Evolutionary conservation across 2,888 invertebrate species (phyloP).

Genomic region (Drosophila falleni): DNA sequence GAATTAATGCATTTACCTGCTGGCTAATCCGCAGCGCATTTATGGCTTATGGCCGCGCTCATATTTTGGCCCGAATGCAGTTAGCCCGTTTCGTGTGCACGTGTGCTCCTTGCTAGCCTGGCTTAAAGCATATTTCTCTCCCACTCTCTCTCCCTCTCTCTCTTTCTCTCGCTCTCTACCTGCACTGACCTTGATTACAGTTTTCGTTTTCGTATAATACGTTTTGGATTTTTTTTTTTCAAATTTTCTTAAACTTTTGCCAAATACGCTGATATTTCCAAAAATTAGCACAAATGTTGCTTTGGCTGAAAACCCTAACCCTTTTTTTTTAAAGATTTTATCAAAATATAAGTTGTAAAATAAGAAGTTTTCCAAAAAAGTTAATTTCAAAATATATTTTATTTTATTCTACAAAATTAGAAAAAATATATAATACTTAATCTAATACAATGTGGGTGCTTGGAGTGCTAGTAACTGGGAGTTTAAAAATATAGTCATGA

Average conservation of each 20-base stretch:
- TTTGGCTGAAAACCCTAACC: not conserved
- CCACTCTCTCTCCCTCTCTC: not conserved
- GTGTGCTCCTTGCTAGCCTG: slow-evolving; percentile 27
- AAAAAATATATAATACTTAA: too few relatives aligned
- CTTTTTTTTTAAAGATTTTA: not conserved
- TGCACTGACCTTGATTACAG: slow-evolving; percentile 12
- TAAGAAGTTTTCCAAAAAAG: too few relatives aligned
- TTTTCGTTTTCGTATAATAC: not conserved
- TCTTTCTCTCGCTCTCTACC: not conserved
- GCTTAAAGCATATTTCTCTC: slow-evolving; percentile 23
- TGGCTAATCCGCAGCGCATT: slow-evolving; percentile 52
- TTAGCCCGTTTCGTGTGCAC: slow-evolving; percentile 25
- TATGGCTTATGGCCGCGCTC: slow-evolving; percentile 15
- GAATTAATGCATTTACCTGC: slow-evolving; percentile 57
- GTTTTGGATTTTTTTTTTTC: slow-evolving; percentile 3
- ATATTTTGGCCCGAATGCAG: slow-evolving; percentile 6
- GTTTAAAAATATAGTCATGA: too few relatives aligned
- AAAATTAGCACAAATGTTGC: not conserved
- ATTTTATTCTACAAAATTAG: too few relatives aligned
- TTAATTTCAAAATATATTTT: too few relatives aligned
- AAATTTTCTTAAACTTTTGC: not conserved
- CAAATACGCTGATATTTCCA: not conserved
- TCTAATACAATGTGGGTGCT: too few relatives aligned
- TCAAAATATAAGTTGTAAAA: too few relatives aligned
- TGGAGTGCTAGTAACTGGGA: too few relatives aligned